Percentiles rank a stretch among this genome's conserved stretches.
These are phyloP conservation scores for Trichosurus vulpecula DNA, from an alignment of 2,797 vertebrate species.

Conservation along the genomic window DNA sequence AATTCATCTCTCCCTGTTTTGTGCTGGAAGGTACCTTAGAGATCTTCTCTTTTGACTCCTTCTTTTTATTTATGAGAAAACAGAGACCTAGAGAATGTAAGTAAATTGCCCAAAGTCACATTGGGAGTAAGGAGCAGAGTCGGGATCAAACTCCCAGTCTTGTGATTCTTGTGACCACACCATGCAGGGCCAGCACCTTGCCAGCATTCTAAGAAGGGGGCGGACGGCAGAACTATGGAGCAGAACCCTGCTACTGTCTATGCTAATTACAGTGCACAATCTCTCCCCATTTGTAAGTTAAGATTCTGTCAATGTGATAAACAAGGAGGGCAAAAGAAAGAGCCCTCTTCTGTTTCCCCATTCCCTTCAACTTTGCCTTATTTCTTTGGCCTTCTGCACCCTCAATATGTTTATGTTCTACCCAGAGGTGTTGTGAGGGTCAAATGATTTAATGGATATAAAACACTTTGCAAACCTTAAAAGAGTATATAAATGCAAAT, in stretches of 20 bases:
- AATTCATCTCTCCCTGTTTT: not conserved
- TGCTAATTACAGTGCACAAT: not conserved
- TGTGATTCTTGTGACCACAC: not conserved
- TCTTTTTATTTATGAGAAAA: constrained; percentile 25
- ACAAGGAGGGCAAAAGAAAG: not conserved
- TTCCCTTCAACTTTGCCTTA: not conserved
- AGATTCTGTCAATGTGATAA: not conserved
- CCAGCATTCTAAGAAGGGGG: not conserved
- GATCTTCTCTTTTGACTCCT: not conserved
- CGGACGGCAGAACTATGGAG: not conserved
- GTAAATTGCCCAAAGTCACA: constrained; percentile 19
- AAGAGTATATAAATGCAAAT: not conserved
- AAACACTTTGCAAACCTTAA: not conserved
- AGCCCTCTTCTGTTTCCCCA: not conserved
- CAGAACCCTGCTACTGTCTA: not conserved
- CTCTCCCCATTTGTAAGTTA: not conserved
- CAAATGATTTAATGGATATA: not conserved
- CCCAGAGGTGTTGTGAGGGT: not conserved
- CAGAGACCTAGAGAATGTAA: constrained; percentile 1
- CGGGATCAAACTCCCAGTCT: constrained; percentile 9
- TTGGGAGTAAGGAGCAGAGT: not conserved
- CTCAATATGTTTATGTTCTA: not conserved
- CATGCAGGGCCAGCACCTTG: not conserved
- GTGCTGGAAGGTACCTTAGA: not conserved
- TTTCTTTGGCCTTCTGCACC: not conserved